These are phyloP conservation scores for Microdon myrmicae DNA, from an alignment of 2,888 invertebrate genomes.

Conservation along the genomic window DNA sequence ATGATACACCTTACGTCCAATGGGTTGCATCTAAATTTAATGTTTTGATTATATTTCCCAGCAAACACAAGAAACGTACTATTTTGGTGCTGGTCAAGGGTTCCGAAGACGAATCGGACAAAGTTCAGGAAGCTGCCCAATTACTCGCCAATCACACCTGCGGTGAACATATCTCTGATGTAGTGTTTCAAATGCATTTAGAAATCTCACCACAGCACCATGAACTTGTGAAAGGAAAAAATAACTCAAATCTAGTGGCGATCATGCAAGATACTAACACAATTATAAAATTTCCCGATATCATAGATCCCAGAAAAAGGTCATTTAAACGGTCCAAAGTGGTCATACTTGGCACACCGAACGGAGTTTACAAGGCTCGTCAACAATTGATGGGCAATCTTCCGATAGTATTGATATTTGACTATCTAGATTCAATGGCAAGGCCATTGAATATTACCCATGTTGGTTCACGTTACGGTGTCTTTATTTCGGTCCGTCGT, in stretches of 20 bases:
- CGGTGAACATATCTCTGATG: conserved; percentile 78
- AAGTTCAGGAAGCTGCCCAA: conserved; percentile 87
- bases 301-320: conserved; percentile 83
- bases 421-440: conserved; percentile 83
- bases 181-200: too few species aligned
- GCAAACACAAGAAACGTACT: conserved; percentile 83
- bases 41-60: conserved; percentile 86
- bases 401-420: conserved; percentile 92
- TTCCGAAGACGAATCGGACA: conserved; percentile 86
- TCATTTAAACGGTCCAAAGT: conserved; percentile 94
- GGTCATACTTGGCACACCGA: conserved; percentile 87
- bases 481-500: conserved; percentile 84
- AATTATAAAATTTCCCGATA: conserved; percentile 91
- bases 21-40: conserved; percentile 88
- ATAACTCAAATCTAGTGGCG: conserved; percentile 81
- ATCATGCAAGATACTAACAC: conserved; percentile 89
- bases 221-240: conserved; percentile 83
- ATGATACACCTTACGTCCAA: conserved; percentile 80
- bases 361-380: conserved; percentile 87
- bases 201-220: conserved; percentile 96
- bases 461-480: conserved; percentile 83
- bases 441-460: conserved; percentile 72
- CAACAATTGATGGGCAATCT: conserved; percentile 91
- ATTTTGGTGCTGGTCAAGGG: conserved; percentile 89
- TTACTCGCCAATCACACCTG: conserved; percentile 84